phyloP scores from a whole-genome alignment of 2,113 vertebrate genomes.

The Dipodomys merriami region DNA sequence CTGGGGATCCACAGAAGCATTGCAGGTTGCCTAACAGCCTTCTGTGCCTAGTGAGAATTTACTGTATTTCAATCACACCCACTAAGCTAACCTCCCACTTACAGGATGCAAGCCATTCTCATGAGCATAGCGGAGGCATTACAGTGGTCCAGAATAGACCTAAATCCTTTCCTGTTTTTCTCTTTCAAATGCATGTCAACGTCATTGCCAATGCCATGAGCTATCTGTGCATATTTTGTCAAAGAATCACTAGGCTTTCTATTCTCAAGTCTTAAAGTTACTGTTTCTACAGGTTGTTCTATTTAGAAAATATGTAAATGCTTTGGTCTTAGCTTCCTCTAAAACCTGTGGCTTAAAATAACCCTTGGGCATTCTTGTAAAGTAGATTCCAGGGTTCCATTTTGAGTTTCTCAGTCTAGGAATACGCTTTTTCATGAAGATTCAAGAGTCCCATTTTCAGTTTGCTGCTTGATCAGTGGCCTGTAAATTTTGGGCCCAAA shows the following conservation, averaged over 20 bases:
- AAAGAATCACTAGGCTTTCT: not conserved
- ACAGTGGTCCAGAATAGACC: not conserved
- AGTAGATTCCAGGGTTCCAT: not conserved
- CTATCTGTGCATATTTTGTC: not conserved
- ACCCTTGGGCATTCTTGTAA: not conserved
- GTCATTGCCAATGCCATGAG: not conserved
- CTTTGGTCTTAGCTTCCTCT: not conserved
- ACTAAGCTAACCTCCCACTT: not conserved
- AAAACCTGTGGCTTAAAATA: not conserved
- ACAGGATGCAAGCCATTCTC: too few species aligned
- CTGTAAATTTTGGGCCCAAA: not conserved
- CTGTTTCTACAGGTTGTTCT: not conserved
- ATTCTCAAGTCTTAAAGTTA: not conserved
- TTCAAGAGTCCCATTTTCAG: too few species aligned
- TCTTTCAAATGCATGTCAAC: not conserved
- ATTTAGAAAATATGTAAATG: not conserved
- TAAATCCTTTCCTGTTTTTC: not conserved
- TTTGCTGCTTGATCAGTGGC: too few species aligned
- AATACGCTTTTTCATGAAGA: not conserved
- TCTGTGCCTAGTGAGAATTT: accelerated
- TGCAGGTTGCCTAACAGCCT: too few species aligned
- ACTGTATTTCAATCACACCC: not conserved
- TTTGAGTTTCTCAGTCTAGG: not conserved
- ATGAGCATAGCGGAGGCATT: accelerated
- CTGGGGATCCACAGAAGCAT: too few species aligned